Evolutionary conservation across 2,113 vertebrate genomes (phyloP).

Genomic region (Daphoenositta chrysoptera): DNA sequence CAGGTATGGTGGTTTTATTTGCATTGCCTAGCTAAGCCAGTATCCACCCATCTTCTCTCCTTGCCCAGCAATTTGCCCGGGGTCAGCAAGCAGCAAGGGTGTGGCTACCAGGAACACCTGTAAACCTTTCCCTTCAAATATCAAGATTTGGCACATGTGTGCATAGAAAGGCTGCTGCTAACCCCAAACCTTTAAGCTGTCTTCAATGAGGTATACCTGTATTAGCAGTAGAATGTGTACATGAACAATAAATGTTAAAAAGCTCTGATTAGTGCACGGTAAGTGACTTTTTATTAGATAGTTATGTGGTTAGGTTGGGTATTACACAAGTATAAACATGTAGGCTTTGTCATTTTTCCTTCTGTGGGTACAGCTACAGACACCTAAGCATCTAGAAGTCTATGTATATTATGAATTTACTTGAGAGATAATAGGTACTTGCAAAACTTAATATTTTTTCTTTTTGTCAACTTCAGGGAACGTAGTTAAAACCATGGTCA

Average conservation of each 20-base stretch:
- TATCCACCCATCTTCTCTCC: neutral
- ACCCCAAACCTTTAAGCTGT: neutral
- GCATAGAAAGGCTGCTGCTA: neutral
- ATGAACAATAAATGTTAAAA: neutral
- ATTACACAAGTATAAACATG: neutral
- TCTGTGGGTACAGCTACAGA: neutral
- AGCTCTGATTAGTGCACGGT: neutral
- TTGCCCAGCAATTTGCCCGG: neutral
- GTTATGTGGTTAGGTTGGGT: neutral
- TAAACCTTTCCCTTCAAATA: neutral
- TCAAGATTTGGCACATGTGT: rapidly evolving
- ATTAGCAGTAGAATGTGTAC: neutral
- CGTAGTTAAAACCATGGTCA: neutral
- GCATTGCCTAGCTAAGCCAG: neutral
- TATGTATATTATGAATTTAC: neutral
- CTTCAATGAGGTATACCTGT: neutral
- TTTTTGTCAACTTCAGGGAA: neutral
- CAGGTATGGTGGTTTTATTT: neutral
- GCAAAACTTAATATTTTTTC: neutral
- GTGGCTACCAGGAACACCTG: neutral
- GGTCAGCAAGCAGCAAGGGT: neutral
- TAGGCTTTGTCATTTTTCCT: neutral
- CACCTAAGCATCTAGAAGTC: neutral
- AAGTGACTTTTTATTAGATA: neutral
- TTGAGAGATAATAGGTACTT: neutral